phyloP scores from a whole-genome alignment of 2,888 invertebrate genomes.

The Pyralis farinalis region DNA sequence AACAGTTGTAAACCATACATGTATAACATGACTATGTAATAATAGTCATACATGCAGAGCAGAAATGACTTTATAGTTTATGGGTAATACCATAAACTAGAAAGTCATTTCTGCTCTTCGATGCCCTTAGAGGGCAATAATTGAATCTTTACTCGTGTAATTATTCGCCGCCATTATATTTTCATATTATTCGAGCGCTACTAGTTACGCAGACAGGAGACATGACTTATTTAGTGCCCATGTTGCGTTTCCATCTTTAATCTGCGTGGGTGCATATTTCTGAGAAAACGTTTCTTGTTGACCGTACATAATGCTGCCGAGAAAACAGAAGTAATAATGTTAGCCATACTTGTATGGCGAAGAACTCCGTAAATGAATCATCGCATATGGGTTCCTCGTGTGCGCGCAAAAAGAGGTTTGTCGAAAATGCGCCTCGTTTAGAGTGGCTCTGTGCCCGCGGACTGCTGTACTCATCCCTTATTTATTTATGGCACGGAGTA shows the following conservation, averaged over 20 bases:
- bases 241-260: slow-evolving; percentile 76
- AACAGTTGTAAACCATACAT: background rate
- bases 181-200: slow-evolving; percentile 49
- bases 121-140: slow-evolving; percentile 25
- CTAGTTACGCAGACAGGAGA: slow-evolving; percentile 63
- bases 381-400: slow-evolving; percentile 77
- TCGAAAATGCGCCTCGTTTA: slow-evolving; percentile 74
- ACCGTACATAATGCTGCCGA: slow-evolving; percentile 70
- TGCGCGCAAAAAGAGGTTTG: slow-evolving; percentile 73
- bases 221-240: slow-evolving; percentile 76
- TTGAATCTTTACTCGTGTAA: slow-evolving; percentile 34
- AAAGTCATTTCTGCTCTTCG: too few relatives aligned
- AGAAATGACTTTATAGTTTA: too few relatives aligned
- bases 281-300: slow-evolving; percentile 75
- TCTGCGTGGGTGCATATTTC: slow-evolving; percentile 78
- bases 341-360: slow-evolving; percentile 71
- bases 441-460: slow-evolving; percentile 45
- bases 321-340: slow-evolving; percentile 78
- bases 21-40: background rate
- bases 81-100: too few relatives aligned
- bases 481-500: slow-evolving; percentile 68
- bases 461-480: slow-evolving; percentile 73
- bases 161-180: slow-evolving; percentile 44
- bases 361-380: slow-evolving; percentile 78
- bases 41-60: too few relatives aligned